phyloP scores from a whole-genome alignment of 1,140 invertebrate species.

The Dolichoris vasculosae region DNA sequence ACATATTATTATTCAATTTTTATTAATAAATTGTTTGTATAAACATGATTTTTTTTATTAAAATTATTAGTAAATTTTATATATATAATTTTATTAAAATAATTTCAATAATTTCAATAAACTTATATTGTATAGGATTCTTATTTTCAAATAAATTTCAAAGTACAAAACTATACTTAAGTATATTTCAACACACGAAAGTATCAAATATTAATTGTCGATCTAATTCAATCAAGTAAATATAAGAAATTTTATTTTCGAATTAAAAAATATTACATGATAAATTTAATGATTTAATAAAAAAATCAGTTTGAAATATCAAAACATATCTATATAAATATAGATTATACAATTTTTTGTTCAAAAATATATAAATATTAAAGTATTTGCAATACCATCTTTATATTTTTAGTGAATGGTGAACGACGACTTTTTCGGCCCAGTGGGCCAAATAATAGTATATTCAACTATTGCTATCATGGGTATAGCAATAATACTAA shows the following conservation, averaged over 20 bases:
- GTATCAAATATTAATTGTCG: too few relatives aligned
- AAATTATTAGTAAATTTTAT: too few relatives aligned
- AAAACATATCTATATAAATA: background rate
- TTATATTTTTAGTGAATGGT: slow-evolving; percentile 68
- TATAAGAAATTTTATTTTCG: background rate
- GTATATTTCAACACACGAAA: background rate
- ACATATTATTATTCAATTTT: too few relatives aligned
- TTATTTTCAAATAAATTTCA: background rate
- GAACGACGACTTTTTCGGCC: slow-evolving; percentile 67
- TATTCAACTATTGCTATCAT: slow-evolving; percentile 63
- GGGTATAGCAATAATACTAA: slow-evolving; percentile 64
- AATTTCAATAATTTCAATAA: too few relatives aligned
- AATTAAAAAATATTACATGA: background rate
- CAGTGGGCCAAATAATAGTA: slow-evolving; percentile 71
- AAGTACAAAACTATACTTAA: background rate
- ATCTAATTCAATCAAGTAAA: background rate
- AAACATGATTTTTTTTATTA: too few relatives aligned
- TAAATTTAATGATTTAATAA: background rate
- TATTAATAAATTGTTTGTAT: too few relatives aligned
- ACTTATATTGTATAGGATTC: too few relatives aligned
- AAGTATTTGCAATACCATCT: background rate
- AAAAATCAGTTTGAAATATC: background rate
- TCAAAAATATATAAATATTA: background rate
- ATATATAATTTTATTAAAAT: too few relatives aligned
- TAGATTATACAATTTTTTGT: background rate